Conservation (phyloP, 2,797 vertebrate genomes). For the Anas bernieri region DNA sequence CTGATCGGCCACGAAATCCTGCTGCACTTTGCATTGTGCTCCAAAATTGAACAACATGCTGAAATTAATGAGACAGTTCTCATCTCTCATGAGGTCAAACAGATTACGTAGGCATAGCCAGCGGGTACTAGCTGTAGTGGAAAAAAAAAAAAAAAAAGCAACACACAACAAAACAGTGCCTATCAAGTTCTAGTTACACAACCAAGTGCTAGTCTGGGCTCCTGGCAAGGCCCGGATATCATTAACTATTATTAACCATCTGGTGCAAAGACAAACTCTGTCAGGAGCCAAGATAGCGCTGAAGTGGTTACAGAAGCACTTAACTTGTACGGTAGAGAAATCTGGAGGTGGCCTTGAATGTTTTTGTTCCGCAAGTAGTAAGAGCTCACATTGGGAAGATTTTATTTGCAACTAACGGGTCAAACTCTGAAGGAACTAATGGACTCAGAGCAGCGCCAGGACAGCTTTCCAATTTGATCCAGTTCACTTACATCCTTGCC, state of each 20-base stretch:
- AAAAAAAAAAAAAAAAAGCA: neutral
- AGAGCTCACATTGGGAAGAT: neutral
- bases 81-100: constrained; percentile 39
- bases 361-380: neutral
- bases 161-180: neutral
- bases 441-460: neutral
- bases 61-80: constrained; percentile 35
- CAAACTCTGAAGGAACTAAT: neutral
- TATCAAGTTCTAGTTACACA: constrained; percentile 36
- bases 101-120: constrained; percentile 26
- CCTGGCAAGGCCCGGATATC: constrained; percentile 7
- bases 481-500: constrained; percentile 48
- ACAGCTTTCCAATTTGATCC: constrained; percentile 5
- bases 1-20: neutral
- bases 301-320: constrained; percentile 21
- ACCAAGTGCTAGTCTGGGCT: neutral
- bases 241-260: constrained; percentile 38
- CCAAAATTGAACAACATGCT: constrained; percentile 6
- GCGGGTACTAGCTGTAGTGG: neutral
- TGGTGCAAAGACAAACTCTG: constrained; percentile 17
- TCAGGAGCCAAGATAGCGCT: constrained; percentile 21
- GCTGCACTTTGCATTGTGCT: constrained; percentile 23
- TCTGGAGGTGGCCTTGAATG: constrained; percentile 3
- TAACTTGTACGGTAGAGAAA: neutral
- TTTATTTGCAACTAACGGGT: constrained; percentile 15